Base-by-base conservation (phyloP, 35 echinoderm and acorn worm genomes). In the Anneissia japonica region DNA sequence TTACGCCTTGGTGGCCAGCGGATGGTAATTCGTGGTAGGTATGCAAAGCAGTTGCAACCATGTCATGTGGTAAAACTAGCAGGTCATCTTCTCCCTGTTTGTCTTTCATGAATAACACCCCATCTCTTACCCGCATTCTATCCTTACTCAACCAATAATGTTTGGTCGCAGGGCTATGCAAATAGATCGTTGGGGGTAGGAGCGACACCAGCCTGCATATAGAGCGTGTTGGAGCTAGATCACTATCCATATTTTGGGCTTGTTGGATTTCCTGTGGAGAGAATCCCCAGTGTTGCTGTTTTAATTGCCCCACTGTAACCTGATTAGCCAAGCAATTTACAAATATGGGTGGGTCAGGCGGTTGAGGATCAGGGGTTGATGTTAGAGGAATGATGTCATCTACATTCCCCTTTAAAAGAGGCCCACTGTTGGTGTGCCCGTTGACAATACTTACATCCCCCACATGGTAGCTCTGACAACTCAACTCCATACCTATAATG, bases 331-430 rank as follows among this genome's bases (percentile, higher is more conserved):
- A 19, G 34, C 33, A 26, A 30, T 0, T 34, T 19, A 73, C 19
- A 26, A 30, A 36, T 32, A 36, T 10, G 23, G 85, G 16, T 0
- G 17, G 9, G 31, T 0, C 4, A 28, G 14, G 34, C 33, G 37
- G 72, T 3, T 38, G 14, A 5, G 35, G 4, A 43, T 43, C 14
- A 10, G 30, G 31, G 4, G 35, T 4, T 13, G 0, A 0, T 0
- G 88, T 40, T 3, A 90, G 81, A 51, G 89, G 83, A 6, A 91
- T 55, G 23, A 91, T 77, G 74, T 91, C 83, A 35, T 91, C 89
- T 7, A 91, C 89, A 35, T 29, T n/a, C 31, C 1, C 81, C 83
- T 26, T 72, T 74, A 56, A 91, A 91, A 14, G 28, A 23, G 0
- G 39, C 77, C 89, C 89, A 86, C 46, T 91, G 43, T 39, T 79